Evolutionary conservation across 2,113 vertebrate species (phyloP).

Genomic region (Ellobius talpinus): DNA sequence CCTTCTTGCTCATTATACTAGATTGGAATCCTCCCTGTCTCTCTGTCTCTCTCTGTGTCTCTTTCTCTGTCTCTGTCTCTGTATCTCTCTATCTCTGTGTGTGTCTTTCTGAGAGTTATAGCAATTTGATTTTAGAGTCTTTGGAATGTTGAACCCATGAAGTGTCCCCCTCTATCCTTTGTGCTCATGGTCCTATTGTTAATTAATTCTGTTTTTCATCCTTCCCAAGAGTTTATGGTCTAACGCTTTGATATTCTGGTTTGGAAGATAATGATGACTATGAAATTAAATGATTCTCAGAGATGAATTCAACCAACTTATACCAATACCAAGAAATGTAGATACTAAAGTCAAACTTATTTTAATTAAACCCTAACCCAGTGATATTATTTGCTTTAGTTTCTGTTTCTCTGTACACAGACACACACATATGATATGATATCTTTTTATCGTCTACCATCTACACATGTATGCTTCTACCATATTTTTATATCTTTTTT

Average conservation of each 20-base stretch:
- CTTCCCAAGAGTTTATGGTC: not conserved
- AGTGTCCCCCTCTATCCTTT: not conserved
- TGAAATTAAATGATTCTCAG: not conserved
- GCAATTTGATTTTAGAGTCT: not conserved
- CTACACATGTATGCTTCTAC: too few relatives aligned
- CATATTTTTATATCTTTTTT: too few relatives aligned
- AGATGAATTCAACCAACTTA: not conserved
- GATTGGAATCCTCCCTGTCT: not conserved
- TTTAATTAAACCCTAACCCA: constrained; percentile 1
- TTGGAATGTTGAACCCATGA: not conserved
- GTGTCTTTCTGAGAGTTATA: not conserved
- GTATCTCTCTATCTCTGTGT: not conserved
- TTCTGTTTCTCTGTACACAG: not conserved
- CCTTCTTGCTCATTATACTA: not conserved
- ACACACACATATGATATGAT: not conserved
- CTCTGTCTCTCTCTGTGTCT: fast-evolving
- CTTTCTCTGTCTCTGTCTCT: not conserved
- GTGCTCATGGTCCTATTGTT: not conserved
- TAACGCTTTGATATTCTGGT: not conserved
- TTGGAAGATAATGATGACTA: not conserved
- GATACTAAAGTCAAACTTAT: not conserved
- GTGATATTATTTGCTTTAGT: not conserved
- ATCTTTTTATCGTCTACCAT: not conserved
- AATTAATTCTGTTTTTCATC: not conserved
- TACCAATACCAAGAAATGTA: not conserved